These are phyloP conservation scores for Chrysogorgia sp. DNA, from an alignment of 92 coral and sea anemone genomes.

Conservation along the genomic window DNA sequence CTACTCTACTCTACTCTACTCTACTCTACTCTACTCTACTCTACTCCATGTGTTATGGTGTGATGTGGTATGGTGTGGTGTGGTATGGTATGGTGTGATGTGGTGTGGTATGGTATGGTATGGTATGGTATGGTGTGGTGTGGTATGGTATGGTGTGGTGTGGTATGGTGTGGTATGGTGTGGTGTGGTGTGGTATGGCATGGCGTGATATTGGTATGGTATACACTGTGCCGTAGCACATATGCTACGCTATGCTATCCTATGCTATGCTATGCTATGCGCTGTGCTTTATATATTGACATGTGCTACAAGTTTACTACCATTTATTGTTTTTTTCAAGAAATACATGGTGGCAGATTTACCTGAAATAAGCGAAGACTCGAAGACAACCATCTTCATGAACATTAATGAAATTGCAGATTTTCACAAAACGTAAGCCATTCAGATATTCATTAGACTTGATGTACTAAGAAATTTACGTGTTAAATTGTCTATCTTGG, in stretches of 20 bases:
- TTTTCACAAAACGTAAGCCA: slow-evolving; percentile 96
- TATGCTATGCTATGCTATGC: not conserved
- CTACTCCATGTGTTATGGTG: not conserved
- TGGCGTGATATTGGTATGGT: not conserved
- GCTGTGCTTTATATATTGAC: not conserved
- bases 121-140: slow-evolving; percentile 3
- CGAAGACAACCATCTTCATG: slow-evolving; percentile 78
- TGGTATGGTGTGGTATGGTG: not conserved
- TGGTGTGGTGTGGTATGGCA: not conserved
- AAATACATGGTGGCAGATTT: slow-evolving; percentile 82
- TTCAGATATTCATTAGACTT: not conserved
- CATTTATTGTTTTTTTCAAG: slow-evolving; percentile 34
- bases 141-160: not conserved
- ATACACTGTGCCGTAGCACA: not conserved
- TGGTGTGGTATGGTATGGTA: slow-evolving; percentile 1
- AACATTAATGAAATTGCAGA: slow-evolving; percentile 82
- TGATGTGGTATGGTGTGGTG: not conserved
- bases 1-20: not conserved
- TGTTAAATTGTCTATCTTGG: too few relatives aligned
- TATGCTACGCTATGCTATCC: not conserved
- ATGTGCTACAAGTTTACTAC: not conserved
- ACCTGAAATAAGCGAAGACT: slow-evolving; percentile 70
- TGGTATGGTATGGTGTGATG: not conserved
- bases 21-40: not conserved
- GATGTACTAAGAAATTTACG: not conserved